Percentiles rank a stretch among this genome's conserved stretches.
Evolutionary conservation across 2,113 vertebrate genomes (phyloP).

Genomic region (Myotis lucifugus): DNA sequence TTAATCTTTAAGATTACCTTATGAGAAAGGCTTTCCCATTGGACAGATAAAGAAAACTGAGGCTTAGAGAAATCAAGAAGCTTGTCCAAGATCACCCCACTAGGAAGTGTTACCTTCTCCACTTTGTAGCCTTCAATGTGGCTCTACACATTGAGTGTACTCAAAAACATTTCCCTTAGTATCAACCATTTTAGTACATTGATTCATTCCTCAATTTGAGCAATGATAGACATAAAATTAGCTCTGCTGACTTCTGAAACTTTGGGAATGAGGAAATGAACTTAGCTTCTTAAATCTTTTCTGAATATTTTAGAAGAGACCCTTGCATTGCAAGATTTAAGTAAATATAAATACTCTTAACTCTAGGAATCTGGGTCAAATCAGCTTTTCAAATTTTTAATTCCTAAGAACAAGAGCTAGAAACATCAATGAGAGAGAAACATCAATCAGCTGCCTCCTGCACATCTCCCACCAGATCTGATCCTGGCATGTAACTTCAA

Average conservation of each 20-base stretch:
- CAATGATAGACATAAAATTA: not conserved
- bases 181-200: not conserved
- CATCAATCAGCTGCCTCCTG: no score
- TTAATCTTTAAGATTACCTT: slow-evolving; percentile 3
- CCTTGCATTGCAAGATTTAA: slow-evolving; percentile 24
- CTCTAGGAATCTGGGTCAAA: not conserved
- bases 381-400: slow-evolving; percentile 45
- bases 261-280: slow-evolving; percentile 50
- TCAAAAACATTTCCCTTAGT: not conserved
- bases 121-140: not conserved
- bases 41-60: not conserved
- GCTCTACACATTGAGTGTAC: not conserved
- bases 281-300: slow-evolving; percentile 22
- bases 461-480: no score
- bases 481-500: no score
- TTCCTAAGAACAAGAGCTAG: slow-evolving; percentile 42
- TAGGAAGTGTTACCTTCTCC: not conserved
- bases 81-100: not conserved
- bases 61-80: slow-evolving; percentile 28
- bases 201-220: slow-evolving; percentile 26
- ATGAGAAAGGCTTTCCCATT: not conserved
- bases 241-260: slow-evolving; percentile 40
- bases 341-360: slow-evolving; percentile 1
- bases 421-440: no score
- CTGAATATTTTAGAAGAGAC: slow-evolving; percentile 15